These are phyloP conservation scores for Staurois parvus DNA, from an alignment of 2,797 vertebrate genomes.

Conservation along the genomic window DNA sequence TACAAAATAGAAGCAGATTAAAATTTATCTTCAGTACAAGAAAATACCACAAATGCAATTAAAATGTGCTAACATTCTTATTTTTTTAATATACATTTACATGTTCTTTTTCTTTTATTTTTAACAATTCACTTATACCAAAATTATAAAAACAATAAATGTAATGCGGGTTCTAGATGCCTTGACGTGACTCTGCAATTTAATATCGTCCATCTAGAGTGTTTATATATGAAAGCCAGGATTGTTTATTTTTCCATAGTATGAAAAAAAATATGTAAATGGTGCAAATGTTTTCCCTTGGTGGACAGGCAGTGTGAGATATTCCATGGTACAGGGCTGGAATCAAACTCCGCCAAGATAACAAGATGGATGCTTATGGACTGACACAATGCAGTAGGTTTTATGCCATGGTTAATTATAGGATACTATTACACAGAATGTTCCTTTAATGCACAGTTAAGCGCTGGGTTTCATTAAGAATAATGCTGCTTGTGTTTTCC, in stretches of 20 bases:
- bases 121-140: too few relatives aligned
- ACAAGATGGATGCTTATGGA: constrained; percentile 49
- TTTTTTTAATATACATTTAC: too few relatives aligned
- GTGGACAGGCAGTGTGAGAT: constrained; percentile 26
- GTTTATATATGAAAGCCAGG: constrained; percentile 12
- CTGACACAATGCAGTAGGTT: constrained; percentile 51
- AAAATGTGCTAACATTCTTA: too few relatives aligned
- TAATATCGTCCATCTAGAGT: neutral
- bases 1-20: too few relatives aligned
- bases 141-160: too few relatives aligned
- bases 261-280: constrained; percentile 50
- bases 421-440: constrained; percentile 47
- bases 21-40: too few relatives aligned
- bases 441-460: constrained; percentile 43
- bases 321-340: constrained; percentile 27
- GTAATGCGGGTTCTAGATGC: too few relatives aligned
- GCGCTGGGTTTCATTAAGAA: constrained; percentile 47
- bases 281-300: constrained; percentile 36
- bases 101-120: too few relatives aligned
- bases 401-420: constrained; percentile 47
- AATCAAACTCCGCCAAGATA: constrained; percentile 51
- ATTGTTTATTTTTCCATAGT: constrained; percentile 52
- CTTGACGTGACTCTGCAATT: neutral
- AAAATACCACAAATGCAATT: too few relatives aligned
- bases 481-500: constrained; percentile 42